A percentile compares a stretch with the other conserved stretches of the same genome.
Evolutionary conservation across 2,797 vertebrate species (phyloP).

Genomic region (Malacoctenus gilli): DNA sequence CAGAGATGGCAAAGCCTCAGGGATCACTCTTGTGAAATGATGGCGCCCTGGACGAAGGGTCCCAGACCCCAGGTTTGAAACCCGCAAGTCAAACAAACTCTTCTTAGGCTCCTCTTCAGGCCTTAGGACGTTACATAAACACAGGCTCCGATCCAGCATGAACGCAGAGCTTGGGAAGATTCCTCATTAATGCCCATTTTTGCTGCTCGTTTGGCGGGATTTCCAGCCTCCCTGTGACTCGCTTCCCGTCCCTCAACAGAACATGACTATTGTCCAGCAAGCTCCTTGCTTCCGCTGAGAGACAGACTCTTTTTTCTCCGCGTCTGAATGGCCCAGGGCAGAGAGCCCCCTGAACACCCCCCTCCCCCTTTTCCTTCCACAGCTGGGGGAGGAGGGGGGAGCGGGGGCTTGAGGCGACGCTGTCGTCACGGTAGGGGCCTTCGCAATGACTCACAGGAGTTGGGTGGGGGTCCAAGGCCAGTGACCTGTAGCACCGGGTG

Average conservation of each 20-base stretch:
- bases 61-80: no score
- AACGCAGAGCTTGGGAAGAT: slow-evolving; percentile 24
- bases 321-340: slow-evolving; percentile 46
- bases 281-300: slow-evolving; percentile 53
- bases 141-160: neutral
- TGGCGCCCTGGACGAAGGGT: no score
- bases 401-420: slow-evolving; percentile 22
- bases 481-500: slow-evolving; percentile 49
- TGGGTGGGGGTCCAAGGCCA: slow-evolving; percentile 42
- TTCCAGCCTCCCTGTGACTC: slow-evolving; percentile 10
- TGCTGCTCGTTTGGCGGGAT: slow-evolving; percentile 28
- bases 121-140: no score
- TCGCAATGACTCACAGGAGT: slow-evolving; percentile 49
- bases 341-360: slow-evolving; percentile 28
- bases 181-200: neutral
- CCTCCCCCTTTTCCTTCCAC: slow-evolving; percentile 41
- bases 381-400: slow-evolving; percentile 49
- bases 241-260: slow-evolving; percentile 53
- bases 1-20: no score
- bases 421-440: slow-evolving; percentile 43
- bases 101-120: no score
- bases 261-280: slow-evolving; percentile 70
- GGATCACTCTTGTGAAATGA: no score
- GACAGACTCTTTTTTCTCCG: slow-evolving; percentile 65
- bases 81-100: no score